Base-by-base conservation (phyloP, 2,888 invertebrate genomes). In the Drosophila pegasa region DNA sequence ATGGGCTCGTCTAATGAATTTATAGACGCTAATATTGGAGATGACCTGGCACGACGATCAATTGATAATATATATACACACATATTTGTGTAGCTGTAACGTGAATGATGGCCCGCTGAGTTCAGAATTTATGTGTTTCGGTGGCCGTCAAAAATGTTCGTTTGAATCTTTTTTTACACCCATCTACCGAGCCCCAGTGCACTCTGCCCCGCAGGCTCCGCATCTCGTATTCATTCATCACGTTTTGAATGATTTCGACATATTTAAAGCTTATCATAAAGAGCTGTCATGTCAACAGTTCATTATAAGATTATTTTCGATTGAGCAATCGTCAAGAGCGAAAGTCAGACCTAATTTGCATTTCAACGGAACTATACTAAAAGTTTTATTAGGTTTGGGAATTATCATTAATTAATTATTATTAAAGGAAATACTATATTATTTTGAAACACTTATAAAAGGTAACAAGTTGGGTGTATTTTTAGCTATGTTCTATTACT, bases 21-120 rank as follows among this genome's bases (percentile, higher is more conserved):
- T 72, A 78, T 84, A 71, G 80, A 38, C 33, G 37, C 68, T 73
- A 80, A 76, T 79, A 80, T 76, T 85, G 81, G 74, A 80, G 64
- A 63, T 65, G 77, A 74, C 77, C 64, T 59, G 35, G 45, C 65
- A 57, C 27, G 55, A 58, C 51, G 71, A 80, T 80, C 74, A 83
- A 74, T 86, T 83, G 74, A 68, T 64, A 66, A 61, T 63, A 74
- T 66, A 83, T 58, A 72, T 52, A 47, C 25, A 52, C 3, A 40
- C 22, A 59, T 25, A 35, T 60, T 31, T 48, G 40, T 56, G 37
- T 27, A 35, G 60, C 59, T 56, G 51, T 73, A 41, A 73, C 47
- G 40, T 54, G 52, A 48, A 41, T 66, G 43, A 63, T 58, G 45
- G 41, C 25, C 25, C 35, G 66, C 20, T 45, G 59, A 57, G 45